phyloP scores from a whole-genome alignment of 2,888 invertebrate species.

The Bedellia somnulentella region DNA sequence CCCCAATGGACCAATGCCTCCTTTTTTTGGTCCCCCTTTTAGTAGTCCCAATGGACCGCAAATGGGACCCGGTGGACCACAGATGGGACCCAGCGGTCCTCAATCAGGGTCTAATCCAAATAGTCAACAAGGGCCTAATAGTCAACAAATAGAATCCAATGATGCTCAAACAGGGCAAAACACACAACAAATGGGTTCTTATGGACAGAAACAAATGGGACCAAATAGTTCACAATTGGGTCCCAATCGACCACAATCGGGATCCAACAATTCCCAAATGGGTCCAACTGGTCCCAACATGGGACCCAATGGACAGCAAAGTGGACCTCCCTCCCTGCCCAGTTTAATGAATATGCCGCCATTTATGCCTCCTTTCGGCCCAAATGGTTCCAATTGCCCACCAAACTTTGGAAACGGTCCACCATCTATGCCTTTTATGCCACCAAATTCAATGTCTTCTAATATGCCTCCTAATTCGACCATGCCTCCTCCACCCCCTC shows the following conservation, averaged over 20 bases:
- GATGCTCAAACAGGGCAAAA: too few relatives aligned
- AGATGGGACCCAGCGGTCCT: constrained; percentile 23
- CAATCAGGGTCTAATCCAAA: constrained; percentile 21
- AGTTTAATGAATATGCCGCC: constrained; percentile 23
- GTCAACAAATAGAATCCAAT: too few relatives aligned
- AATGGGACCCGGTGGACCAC: constrained; percentile 6
- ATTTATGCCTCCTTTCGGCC: constrained; percentile 41
- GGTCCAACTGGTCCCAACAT: constrained; percentile 8
- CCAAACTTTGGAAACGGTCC: constrained; percentile 21
- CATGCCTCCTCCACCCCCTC: neutral
- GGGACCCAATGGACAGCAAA: constrained; percentile 8
- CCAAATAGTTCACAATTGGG: constrained; percentile 13
- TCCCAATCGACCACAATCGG: constrained; percentile 16
- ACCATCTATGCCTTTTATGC: constrained; percentile 27
- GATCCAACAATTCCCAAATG: constrained; percentile 13
- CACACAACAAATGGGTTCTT: constrained; percentile 10
- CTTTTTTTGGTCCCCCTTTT: constrained; percentile 27
- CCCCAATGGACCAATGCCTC: constrained; percentile 32
- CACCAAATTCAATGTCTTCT: constrained; percentile 16
- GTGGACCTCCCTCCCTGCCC: neutral
- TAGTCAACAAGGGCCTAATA: constrained; percentile 11
- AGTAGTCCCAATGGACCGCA: constrained; percentile 37
- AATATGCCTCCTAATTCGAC: constrained; percentile 14
- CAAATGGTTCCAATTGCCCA: constrained; percentile 36
- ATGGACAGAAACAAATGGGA: constrained; percentile 22